Base-by-base conservation (phyloP, 2,888 invertebrate genomes). In the Aproaerema taeniolella region DNA sequence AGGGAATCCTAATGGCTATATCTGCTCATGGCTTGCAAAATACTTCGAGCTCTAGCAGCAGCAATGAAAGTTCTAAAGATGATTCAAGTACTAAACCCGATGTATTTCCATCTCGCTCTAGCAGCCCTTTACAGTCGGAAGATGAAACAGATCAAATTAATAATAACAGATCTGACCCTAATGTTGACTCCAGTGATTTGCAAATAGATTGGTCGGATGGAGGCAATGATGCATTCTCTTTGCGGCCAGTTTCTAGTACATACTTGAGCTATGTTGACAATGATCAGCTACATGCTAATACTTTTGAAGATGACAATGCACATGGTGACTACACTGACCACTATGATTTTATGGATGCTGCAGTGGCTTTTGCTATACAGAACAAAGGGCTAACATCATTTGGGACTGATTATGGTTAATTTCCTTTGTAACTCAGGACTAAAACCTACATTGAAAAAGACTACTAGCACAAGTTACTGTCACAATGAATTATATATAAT, bases 1-100 rank as follows among this genome's bases (percentile, higher is more conserved):
- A 91, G 62, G 92, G 92, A 1, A 92, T 93, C 39, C 73, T 90
- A 17, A 92, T 92, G 92, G 93, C 93, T 2, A 93, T 93, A 54
- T 90, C 90, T 39, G 91, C 91, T 37, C 91, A 92, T 59, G 92
- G 92, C 0, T 69, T 93, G 41, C 90, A 90, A 50, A 83, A 78
- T 47, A 71, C 73, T 31, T 62, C 67, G 8, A 62, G 46, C 41
- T 58, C 71, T 13, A 63, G 63, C 60, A 55, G 57, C 50, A 53
- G 52, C 43, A 47, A 55, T 45, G 47, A 49, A 30, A 40, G 33
- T 12, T 28, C 34, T 7, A 48, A 34, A 37, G 37, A 37, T 20
- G 38, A 38, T 24, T 37, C 46, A 31, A 51, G 43, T 37, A 39
- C 45, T 20, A 49, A 46, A 28, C 53, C 52, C 39, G 48, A 57